Base-by-base conservation (phyloP, 2,888 invertebrate genomes). In the Baronia brevicornis region DNA sequence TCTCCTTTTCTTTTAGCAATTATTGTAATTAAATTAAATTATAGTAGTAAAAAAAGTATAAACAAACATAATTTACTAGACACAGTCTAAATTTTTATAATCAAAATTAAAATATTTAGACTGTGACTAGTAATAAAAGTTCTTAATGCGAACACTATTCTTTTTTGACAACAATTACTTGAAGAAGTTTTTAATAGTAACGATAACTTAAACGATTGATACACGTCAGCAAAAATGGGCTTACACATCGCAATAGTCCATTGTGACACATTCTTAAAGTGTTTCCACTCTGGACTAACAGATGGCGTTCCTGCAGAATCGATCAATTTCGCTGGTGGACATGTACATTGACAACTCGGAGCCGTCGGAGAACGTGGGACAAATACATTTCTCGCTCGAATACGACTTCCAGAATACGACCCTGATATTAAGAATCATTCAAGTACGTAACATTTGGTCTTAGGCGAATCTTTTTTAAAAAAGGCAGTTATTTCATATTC, bases 281-380 rank as follows among this genome's bases (percentile, higher is more conserved):
- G 70, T 62, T 51, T 56, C 52, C 53, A 52, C 56, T 69, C 62
- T 70, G 59, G 57, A 64, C 75, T 82, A 62, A 84, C 84, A 85
- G 85, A 85, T 85, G 85, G 85, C 85, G 78, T 93, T 92, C 79
- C 88, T 92, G 61, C 91, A 95, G 88, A 95, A 91, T 79, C 91
- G 95, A 68, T 94, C 94, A 60, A 91, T 95, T 63, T 95, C 94
- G 17, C 87, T 95, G 88, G 94, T 95, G 74, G 95, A 95, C 71
- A 96, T 96, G 94, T 95, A 95, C 86, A 94, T 95, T 77, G 96
- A 96, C 84, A 95, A 94, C 77, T 90, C 94, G 38, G 96, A 96
- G 73, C 93, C 95, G 1, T 93, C 93, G 50, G 96, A 96, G 84
- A 95, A 95, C 80, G 95, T 96, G 49, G 96, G 96, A 32, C 95